Evolutionary conservation across 2,113 vertebrate species (phyloP).

Genomic region (Cricetomys ansorgei): DNA sequence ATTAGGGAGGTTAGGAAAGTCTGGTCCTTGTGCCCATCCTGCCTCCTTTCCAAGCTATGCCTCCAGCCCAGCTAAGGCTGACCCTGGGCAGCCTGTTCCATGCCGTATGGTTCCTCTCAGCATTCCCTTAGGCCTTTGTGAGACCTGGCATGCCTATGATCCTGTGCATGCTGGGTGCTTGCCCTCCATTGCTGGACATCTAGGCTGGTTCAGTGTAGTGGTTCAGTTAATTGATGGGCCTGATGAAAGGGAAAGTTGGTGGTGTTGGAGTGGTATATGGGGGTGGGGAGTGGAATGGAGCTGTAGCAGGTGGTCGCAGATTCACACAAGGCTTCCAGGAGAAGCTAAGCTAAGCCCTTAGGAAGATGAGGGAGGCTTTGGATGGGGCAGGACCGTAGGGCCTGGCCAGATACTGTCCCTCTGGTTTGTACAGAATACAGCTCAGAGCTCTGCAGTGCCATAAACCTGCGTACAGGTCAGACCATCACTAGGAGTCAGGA

Average conservation of each 20-base stretch:
- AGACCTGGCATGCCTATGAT: background rate
- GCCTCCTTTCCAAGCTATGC: too few species aligned
- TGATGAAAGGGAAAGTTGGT: background rate
- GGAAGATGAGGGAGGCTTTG: background rate
- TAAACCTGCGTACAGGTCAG: background rate
- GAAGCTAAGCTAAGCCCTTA: accelerated
- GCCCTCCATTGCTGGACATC: background rate
- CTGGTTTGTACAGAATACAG: background rate
- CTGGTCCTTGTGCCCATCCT: background rate
- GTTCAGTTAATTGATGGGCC: background rate
- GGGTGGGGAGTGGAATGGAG: background rate
- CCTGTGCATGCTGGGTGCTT: background rate
- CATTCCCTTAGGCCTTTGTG: background rate
- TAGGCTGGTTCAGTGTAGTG: background rate
- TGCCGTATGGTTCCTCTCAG: background rate
- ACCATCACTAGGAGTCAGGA: too few species aligned
- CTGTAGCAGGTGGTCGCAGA: accelerated
- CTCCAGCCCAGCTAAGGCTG: background rate
- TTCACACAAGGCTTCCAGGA: background rate
- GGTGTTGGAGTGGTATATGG: too few species aligned
- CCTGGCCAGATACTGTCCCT: background rate
- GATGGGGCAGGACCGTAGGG: too few species aligned
- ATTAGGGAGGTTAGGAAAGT: background rate
- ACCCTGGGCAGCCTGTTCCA: background rate
- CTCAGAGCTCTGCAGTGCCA: background rate